phyloP scores from a whole-genome alignment of 53 echinoderm and acorn worm genomes.

The Zoroaster sp. region DNA sequence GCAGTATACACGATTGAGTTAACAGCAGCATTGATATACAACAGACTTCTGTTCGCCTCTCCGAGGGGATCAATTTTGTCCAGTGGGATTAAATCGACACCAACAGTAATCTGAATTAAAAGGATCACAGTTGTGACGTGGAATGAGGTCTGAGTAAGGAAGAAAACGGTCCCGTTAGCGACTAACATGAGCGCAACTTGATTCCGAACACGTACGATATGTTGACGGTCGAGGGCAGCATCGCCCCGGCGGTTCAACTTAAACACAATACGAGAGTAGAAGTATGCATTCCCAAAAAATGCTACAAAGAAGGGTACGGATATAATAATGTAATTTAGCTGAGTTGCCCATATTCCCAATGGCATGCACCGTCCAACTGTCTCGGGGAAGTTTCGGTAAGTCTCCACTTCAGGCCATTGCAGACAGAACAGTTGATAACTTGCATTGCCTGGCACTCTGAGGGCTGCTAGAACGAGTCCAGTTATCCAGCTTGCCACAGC shows the following conservation, averaged over 20 bases:
- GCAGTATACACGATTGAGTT: conserved; percentile 38
- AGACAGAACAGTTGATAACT: background rate
- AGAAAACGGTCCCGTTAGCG: conserved; percentile 29
- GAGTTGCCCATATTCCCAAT: background rate
- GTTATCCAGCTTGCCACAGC: conserved; percentile 19
- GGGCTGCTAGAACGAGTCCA: background rate
- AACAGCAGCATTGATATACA: conserved; percentile 22
- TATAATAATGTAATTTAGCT: background rate
- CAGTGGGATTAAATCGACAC: background rate
- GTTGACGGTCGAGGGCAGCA: background rate
- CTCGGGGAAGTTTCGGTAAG: background rate
- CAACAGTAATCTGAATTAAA: background rate
- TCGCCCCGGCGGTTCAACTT: background rate
- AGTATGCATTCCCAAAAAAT: conserved; percentile 24
- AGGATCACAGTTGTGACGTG: conserved; percentile 20
- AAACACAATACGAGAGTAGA: conserved; percentile 23
- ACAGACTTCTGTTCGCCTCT: background rate
- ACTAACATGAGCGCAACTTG: conserved; percentile 38
- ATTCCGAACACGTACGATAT: conserved; percentile 12
- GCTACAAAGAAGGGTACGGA: conserved; percentile 28
- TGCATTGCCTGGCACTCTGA: background rate
- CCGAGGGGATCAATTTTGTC: background rate
- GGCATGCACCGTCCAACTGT: background rate
- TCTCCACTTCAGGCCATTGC: background rate
- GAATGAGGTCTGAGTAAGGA: conserved; percentile 9